Evolutionary conservation across 2,888 invertebrate species (phyloP).

Genomic region (Cataglyphis cursor): DNA sequence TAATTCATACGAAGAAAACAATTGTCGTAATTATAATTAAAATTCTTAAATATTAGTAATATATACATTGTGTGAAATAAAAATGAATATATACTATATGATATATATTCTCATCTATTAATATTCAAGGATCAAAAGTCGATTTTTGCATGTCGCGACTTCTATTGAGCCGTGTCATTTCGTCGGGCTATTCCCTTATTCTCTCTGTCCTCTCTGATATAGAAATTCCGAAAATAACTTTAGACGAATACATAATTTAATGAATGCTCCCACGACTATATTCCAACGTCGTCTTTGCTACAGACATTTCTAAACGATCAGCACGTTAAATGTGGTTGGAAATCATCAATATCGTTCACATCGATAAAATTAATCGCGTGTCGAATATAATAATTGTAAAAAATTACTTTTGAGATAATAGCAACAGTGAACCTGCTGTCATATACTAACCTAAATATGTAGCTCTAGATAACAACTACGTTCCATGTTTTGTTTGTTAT

Average conservation of each 20-base stretch:
- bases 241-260: slow-evolving; percentile 52
- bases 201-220: slow-evolving; percentile 27
- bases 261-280: slow-evolving; percentile 40
- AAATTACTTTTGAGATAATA: background rate
- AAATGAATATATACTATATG: slow-evolving; percentile 12
- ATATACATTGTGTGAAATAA: slow-evolving; percentile 16
- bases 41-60: background rate
- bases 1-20: background rate
- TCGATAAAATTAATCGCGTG: slow-evolving; percentile 6
- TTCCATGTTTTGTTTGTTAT: background rate
- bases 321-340: slow-evolving; percentile 23
- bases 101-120: slow-evolving; percentile 31
- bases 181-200: slow-evolving; percentile 36
- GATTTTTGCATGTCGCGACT: slow-evolving; percentile 37
- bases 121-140: slow-evolving; percentile 45
- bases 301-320: slow-evolving; percentile 33
- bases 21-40: background rate
- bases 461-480: background rate
- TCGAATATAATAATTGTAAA: background rate
- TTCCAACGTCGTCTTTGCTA: slow-evolving; percentile 14
- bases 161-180: slow-evolving; percentile 36
- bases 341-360: background rate
- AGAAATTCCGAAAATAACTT: slow-evolving; percentile 52
- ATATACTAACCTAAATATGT: background rate
- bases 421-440: background rate